Conservation (phyloP, 1,140 invertebrate species). For the Anagrus nilaparvatae region DNA sequence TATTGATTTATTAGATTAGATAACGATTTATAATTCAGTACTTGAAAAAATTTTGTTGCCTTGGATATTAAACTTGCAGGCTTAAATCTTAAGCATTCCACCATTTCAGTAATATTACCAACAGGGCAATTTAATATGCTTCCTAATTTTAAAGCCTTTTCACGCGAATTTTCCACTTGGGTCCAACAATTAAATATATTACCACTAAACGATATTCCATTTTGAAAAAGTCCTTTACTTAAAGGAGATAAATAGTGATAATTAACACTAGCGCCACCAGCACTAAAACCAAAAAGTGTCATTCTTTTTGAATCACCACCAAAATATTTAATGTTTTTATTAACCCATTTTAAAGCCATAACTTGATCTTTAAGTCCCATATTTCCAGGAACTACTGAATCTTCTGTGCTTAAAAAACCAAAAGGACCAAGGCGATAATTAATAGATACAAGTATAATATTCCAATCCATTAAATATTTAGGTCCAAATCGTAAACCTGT, state of each 20-base stretch:
- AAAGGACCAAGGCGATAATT: slow-evolving; percentile 1
- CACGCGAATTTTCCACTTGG: slow-evolving; percentile 47
- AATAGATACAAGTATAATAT: slow-evolving; percentile 1
- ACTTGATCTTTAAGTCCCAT: slow-evolving; percentile 23
- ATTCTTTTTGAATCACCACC: slow-evolving; percentile 23
- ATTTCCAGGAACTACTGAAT: slow-evolving; percentile 18
- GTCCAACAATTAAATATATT: slow-evolving; percentile 59
- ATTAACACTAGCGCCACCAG: slow-evolving; percentile 30
- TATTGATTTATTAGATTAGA: no score
- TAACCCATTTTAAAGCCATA: slow-evolving; percentile 18
- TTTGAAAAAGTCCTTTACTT: slow-evolving; percentile 17
- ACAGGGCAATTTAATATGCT: slow-evolving; percentile 54
- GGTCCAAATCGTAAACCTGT: background rate
- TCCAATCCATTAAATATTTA: background rate
- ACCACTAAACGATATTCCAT: slow-evolving; percentile 63
- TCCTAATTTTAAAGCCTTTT: slow-evolving; percentile 54
- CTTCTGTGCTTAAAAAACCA: slow-evolving; percentile 23
- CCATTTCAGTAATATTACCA: slow-evolving; percentile 40
- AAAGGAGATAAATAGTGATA: slow-evolving; percentile 26
- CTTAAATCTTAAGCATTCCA: slow-evolving; percentile 53
- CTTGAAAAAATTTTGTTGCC: slow-evolving; percentile 5
- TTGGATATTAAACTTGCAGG: slow-evolving; percentile 43
- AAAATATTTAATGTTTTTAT: slow-evolving; percentile 35
- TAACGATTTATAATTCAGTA: no score
- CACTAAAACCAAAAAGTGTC: slow-evolving; percentile 38